Evolutionary conservation across 2,797 vertebrate species (phyloP).

Genomic region (Malurus splendens): DNA sequence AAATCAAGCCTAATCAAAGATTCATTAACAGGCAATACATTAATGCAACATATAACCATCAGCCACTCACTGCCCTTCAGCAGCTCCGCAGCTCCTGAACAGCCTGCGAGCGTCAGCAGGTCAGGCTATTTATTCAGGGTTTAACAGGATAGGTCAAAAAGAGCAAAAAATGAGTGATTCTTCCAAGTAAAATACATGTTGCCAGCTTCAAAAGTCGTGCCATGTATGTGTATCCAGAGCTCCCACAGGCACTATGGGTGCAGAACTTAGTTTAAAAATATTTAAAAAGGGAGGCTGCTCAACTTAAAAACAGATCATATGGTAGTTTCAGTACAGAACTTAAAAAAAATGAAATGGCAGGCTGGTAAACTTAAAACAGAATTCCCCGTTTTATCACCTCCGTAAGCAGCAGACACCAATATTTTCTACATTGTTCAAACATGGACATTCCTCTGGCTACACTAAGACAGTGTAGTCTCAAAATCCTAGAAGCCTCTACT

Average conservation of each 20-base stretch:
- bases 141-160: background rate
- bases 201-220: background rate
- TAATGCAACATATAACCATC: background rate
- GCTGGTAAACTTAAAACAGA: background rate
- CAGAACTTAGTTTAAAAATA: background rate
- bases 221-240: background rate
- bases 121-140: background rate
- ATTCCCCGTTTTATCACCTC: background rate
- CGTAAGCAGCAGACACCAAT: background rate
- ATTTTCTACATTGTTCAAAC: background rate
- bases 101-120: background rate
- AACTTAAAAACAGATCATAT: background rate
- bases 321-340: background rate
- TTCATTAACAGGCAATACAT: slow-evolving; percentile 62
- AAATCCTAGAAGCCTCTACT: background rate
- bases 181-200: background rate
- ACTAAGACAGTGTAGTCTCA: accelerated
- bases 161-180: background rate
- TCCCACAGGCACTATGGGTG: background rate
- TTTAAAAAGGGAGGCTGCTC: background rate
- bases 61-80: background rate
- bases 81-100: background rate
- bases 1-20: slow-evolving; percentile 62
- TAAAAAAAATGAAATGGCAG: background rate
- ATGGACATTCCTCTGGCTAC: accelerated